Evolutionary conservation across 2,888 invertebrate genomes (phyloP).

Genomic region (Orthonevra nobilis): DNA sequence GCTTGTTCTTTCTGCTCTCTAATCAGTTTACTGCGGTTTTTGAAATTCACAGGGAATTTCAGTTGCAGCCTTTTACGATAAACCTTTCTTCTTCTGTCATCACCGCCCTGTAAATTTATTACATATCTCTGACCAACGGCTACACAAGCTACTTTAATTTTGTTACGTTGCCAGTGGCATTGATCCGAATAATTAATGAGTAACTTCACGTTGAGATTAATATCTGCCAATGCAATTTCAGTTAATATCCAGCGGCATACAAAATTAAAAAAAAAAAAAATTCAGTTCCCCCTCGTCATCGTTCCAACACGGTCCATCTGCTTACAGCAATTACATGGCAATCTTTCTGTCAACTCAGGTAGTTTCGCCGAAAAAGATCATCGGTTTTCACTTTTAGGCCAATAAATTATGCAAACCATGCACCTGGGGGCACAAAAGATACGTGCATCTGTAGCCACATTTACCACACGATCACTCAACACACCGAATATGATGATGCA

Average conservation of each 20-base stretch:
- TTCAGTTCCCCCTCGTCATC: not conserved
- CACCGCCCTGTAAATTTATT: too few species aligned
- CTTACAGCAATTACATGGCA: constrained; percentile 35
- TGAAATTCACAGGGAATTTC: too few species aligned
- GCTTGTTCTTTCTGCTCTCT: too few species aligned
- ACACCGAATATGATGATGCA: constrained; percentile 33
- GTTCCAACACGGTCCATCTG: not conserved
- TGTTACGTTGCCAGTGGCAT: too few species aligned
- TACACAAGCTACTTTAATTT: too few species aligned
- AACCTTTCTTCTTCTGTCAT: too few species aligned
- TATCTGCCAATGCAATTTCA: not conserved
- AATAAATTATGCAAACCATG: constrained; percentile 59
- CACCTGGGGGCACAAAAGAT: constrained; percentile 14
- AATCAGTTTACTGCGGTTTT: too few species aligned
- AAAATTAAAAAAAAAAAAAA: constrained; percentile 14
- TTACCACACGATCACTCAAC: constrained; percentile 37
- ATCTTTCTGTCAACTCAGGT: constrained; percentile 58
- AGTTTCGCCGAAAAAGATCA: constrained; percentile 44
- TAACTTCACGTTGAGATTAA: not conserved
- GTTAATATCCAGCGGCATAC: not conserved
- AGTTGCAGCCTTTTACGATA: too few species aligned
- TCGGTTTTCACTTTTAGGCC: constrained; percentile 37
- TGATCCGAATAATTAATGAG: too few species aligned
- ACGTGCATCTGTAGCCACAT: constrained; percentile 40
- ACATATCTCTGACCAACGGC: too few species aligned